Conservation (phyloP, 2,888 invertebrate species). For the Miltochrista miniata region DNA sequence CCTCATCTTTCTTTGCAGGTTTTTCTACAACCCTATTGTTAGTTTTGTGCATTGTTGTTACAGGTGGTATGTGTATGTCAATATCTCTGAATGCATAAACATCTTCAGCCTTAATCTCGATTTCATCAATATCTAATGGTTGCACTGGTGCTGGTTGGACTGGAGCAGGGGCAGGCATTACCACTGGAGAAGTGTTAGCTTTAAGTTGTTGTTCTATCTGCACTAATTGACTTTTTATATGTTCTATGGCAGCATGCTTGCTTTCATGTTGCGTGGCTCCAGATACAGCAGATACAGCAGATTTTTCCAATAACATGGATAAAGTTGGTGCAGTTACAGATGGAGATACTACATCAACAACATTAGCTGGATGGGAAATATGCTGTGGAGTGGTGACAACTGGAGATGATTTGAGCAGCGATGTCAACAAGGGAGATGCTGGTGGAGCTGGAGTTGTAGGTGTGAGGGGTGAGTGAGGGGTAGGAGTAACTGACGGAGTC, state of each 20-base stretch:
- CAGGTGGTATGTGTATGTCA: slow-evolving; percentile 75
- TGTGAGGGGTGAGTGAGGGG: slow-evolving; percentile 66
- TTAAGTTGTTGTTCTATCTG: slow-evolving; percentile 75
- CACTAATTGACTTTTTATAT: slow-evolving; percentile 74
- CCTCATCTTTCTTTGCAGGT: slow-evolving; percentile 48
- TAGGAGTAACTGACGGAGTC: slow-evolving; percentile 29
- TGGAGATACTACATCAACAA: slow-evolving; percentile 81
- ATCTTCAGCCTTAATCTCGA: slow-evolving; percentile 79
- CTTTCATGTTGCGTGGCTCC: slow-evolving; percentile 54
- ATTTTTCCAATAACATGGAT: slow-evolving; percentile 87
- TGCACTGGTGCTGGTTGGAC: slow-evolving; percentile 31
- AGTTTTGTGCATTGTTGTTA: slow-evolving; percentile 62
- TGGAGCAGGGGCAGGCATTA: slow-evolving; percentile 33
- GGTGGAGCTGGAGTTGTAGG: slow-evolving; percentile 75
- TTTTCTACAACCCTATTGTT: slow-evolving; percentile 44
- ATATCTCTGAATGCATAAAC: slow-evolving; percentile 77
- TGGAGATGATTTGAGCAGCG: slow-evolving; percentile 87
- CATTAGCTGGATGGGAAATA: slow-evolving; percentile 68
- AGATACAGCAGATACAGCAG: slow-evolving; percentile 37
- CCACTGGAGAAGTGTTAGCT: slow-evolving; percentile 25
- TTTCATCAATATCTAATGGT: slow-evolving; percentile 74
- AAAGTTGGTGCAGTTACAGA: slow-evolving; percentile 89
- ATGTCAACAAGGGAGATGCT: slow-evolving; percentile 90
- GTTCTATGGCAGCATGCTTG: slow-evolving; percentile 74
- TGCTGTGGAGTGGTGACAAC: slow-evolving; percentile 77